Conservation (phyloP, 2,797 vertebrate genomes). For the Rhinophrynus dorsalis region DNA sequence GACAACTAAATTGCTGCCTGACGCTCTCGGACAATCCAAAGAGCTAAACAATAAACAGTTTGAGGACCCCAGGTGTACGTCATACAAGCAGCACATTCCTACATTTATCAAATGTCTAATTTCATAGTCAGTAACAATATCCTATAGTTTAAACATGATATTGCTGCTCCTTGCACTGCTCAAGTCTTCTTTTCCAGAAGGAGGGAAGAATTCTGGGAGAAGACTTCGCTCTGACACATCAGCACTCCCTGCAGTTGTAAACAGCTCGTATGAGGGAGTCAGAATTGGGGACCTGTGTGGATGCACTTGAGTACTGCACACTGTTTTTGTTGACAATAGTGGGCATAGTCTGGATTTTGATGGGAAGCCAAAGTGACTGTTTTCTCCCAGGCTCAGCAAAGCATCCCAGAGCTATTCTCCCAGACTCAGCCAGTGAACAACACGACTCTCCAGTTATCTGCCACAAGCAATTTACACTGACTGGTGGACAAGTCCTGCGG, state of each 20-base stretch:
- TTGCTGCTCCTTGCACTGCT: no score
- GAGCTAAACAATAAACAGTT: no score
- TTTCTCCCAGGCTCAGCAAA: not conserved
- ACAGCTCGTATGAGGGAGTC: no score
- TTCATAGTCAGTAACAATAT: no score
- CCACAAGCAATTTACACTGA: not conserved
- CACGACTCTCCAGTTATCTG: not conserved
- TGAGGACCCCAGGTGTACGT: no score
- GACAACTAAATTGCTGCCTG: no score
- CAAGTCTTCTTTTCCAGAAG: not conserved
- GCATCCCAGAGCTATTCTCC: not conserved
- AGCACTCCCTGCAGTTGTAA: not conserved
- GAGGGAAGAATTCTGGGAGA: not conserved
- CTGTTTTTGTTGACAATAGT: not conserved
- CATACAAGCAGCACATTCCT: no score
- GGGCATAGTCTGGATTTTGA: not conserved
- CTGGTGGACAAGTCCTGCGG: not conserved
- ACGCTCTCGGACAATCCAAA: no score
- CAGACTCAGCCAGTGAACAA: not conserved
- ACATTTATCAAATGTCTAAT: no score
- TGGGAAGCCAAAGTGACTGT: constrained; percentile 20
- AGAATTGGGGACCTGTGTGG: not conserved
- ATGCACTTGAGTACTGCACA: not conserved
- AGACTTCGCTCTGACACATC: not conserved
- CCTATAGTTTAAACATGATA: no score